These are phyloP conservation scores for Microtus oregoni DNA, from an alignment of 2,113 vertebrate species.

Conservation along the genomic window DNA sequence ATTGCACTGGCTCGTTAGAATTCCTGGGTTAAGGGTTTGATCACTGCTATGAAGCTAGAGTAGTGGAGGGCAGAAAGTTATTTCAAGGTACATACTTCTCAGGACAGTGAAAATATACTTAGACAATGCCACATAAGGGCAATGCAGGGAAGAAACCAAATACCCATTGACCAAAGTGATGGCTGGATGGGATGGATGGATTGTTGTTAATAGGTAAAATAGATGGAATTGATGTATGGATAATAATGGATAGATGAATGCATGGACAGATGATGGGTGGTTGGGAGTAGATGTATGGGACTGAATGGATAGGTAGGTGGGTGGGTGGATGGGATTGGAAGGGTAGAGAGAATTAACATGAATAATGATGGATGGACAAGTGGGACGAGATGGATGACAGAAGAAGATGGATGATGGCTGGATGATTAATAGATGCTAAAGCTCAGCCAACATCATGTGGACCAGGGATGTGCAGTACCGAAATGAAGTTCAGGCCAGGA, in stretches of 20 bases:
- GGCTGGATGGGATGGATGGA: neutral
- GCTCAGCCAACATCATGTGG: neutral
- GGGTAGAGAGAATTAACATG: neutral
- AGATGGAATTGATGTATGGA: neutral
- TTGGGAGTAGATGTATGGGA: neutral
- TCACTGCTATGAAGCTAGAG: neutral
- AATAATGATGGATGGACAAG: neutral
- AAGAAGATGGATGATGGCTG: neutral
- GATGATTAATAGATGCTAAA: neutral
- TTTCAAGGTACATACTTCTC: neutral
- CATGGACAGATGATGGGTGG: neutral
- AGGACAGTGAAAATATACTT: neutral
- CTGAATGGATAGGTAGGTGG: neutral
- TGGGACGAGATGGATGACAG: neutral
- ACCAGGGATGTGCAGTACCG: neutral
- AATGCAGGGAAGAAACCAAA: neutral
- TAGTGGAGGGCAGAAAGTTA: neutral
- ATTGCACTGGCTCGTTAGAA: neutral
- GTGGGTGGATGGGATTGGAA: neutral
- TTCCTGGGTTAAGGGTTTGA: neutral
- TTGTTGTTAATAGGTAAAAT: neutral
- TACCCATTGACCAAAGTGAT: neutral
- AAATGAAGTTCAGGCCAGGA: neutral
- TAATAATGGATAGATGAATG: neutral
- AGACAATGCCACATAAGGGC: rapidly evolving